Evolutionary conservation across 1,140 invertebrate species (phyloP).

Genomic region (Notospermus geniculatus): DNA sequence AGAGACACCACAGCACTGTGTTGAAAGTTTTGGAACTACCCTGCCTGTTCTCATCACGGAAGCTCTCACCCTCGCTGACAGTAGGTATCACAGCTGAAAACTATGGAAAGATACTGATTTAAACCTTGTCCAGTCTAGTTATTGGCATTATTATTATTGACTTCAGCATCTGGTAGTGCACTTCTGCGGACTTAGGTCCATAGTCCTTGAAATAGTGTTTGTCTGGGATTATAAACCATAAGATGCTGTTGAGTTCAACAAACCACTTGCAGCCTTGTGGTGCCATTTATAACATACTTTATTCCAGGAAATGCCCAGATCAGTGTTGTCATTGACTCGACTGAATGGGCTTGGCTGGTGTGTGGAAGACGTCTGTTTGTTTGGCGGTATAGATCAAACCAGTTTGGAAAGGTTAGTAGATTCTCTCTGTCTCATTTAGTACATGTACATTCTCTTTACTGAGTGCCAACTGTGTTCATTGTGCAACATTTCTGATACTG

Average conservation of each 20-base stretch:
- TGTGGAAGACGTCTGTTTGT: slow-evolving; percentile 78
- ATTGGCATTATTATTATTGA: too few species aligned
- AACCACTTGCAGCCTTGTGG: not conserved
- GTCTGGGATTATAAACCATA: not conserved
- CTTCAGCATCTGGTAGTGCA: too few species aligned
- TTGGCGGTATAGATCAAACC: slow-evolving; percentile 72
- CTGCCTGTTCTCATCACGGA: slow-evolving; percentile 85
- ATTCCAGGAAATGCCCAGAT: slow-evolving; percentile 62
- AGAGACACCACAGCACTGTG: slow-evolving; percentile 41
- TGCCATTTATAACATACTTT: not conserved
- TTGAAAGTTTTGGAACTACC: slow-evolving; percentile 67
- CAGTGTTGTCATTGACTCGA: slow-evolving; percentile 64
- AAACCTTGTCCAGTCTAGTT: too few species aligned
- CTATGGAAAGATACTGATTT: too few species aligned
- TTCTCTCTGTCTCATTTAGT: too few species aligned
- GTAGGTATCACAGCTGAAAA: slow-evolving; percentile 58
- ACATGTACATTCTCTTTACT: too few species aligned
- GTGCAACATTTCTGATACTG: not conserved
- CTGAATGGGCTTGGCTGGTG: slow-evolving; percentile 83
- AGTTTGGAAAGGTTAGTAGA: slow-evolving; percentile 29
- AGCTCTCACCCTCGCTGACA: slow-evolving; percentile 75
- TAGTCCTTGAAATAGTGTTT: too few species aligned
- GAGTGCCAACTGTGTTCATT: too few species aligned
- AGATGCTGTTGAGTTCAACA: not conserved
- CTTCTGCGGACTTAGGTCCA: too few species aligned